phyloP scores from a whole-genome alignment of 2,797 vertebrate species.

The Gymnothorax reevesii region DNA sequence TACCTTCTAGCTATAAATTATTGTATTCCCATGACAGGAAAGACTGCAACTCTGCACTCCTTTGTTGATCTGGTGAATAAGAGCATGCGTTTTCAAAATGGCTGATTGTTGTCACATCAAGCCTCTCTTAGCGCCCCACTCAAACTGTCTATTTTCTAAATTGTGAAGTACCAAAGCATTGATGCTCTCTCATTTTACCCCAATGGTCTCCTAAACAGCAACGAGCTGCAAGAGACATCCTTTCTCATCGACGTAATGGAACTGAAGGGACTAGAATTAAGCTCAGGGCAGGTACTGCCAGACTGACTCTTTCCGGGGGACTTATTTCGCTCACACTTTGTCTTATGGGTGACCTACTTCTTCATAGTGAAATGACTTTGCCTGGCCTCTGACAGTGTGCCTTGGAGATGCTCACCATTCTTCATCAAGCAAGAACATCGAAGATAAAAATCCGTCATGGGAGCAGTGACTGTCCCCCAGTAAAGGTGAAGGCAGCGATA shows the following conservation, averaged over 20 bases:
- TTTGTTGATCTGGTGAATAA: neutral
- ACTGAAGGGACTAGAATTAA: constrained; percentile 10
- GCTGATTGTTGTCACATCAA: constrained; percentile 14
- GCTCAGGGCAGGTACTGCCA: constrained; percentile 16
- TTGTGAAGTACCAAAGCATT: neutral
- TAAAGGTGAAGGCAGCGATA: neutral
- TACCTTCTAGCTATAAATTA: neutral
- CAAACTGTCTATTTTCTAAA: neutral
- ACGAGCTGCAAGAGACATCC: neutral
- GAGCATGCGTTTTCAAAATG: neutral
- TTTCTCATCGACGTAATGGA: constrained; percentile 20
- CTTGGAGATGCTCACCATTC: constrained; percentile 17
- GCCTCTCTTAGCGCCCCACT: neutral
- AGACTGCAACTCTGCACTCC: neutral
- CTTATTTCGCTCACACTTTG: constrained; percentile 29
- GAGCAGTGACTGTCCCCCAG: neutral
- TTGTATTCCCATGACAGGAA: neutral
- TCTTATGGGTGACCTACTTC: constrained; percentile 14
- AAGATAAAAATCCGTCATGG: neutral
- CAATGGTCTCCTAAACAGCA: neutral
- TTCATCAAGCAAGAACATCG: neutral
- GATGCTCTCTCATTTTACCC: neutral
- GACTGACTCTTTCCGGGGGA: constrained; percentile 15
- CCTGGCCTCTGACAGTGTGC: constrained; percentile 24
- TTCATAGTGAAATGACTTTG: constrained; percentile 26